phyloP scores from a whole-genome alignment of 2,797 vertebrate species.

The Rhincodon typus region DNA sequence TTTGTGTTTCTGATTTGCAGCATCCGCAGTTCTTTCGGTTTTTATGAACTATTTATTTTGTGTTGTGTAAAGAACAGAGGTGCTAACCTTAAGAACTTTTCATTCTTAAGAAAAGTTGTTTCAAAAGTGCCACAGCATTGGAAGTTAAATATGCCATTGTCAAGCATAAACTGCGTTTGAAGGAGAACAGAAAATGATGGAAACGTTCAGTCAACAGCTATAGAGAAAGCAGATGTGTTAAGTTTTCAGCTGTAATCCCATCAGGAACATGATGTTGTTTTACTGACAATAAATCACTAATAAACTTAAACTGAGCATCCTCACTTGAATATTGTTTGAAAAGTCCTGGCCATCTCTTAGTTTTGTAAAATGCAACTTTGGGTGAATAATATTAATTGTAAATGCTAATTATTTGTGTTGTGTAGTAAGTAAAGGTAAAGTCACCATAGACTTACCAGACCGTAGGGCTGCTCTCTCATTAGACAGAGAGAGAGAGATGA shows the following conservation, averaged over 20 bases:
- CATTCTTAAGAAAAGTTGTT: no score
- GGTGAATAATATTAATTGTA: background rate
- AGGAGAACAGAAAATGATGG: background rate
- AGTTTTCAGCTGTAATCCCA: background rate
- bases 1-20: no score
- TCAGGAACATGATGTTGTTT: background rate
- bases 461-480: no score
- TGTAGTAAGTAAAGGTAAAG: background rate
- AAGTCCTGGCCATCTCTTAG: background rate
- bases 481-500: no score
- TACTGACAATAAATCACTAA: background rate
- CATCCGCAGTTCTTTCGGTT: no score
- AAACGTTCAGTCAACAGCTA: background rate
- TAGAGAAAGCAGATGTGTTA: background rate
- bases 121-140: no score
- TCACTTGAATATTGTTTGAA: background rate
- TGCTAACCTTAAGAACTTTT: no score
- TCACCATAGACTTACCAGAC: no score
- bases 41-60: no score
- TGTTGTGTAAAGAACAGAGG: no score
- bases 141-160: background rate
- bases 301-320: background rate
- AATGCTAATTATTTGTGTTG: background rate
- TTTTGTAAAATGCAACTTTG: background rate
- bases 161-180: background rate